Percentiles rank a stretch among this genome's conserved stretches.
These are phyloP conservation scores for Pterocles orientalis DNA, from an alignment of 2,113 vertebrate genomes.

Conservation along the genomic window DNA sequence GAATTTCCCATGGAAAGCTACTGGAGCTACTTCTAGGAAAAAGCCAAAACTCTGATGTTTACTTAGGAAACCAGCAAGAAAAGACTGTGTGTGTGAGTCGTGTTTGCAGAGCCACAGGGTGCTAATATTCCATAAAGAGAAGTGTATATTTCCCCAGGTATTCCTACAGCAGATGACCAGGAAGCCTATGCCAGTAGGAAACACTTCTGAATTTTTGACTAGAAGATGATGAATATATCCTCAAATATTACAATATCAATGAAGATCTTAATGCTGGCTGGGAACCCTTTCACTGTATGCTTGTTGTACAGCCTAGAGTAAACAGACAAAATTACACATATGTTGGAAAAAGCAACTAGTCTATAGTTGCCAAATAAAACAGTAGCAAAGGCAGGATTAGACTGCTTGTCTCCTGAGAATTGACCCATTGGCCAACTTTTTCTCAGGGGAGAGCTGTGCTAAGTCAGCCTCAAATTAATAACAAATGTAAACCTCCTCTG, in stretches of 20 bases:
- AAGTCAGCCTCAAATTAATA: neutral
- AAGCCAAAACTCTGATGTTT: neutral
- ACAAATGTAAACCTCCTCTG: neutral
- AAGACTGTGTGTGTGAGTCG: neutral
- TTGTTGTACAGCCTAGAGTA: neutral
- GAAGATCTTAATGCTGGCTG: neutral
- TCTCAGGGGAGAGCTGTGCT: neutral
- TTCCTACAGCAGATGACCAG: neutral
- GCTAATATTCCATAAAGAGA: neutral
- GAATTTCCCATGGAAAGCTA: neutral
- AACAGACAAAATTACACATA: neutral
- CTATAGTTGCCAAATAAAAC: neutral
- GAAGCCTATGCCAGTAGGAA: neutral
- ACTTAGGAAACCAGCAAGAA: neutral
- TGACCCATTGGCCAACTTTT: neutral
- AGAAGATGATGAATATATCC: neutral
- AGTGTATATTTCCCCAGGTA: neutral
- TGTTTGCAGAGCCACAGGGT: neutral
- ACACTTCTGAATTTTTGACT: neutral
- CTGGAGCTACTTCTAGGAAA: neutral
- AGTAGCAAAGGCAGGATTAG: neutral
- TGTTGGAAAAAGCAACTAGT: neutral
- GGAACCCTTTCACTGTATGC: neutral
- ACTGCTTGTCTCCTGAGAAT: neutral
- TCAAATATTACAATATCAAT: neutral